Base-by-base conservation (phyloP, 2,113 vertebrate genomes). In the Festucalex cinctus region DNA sequence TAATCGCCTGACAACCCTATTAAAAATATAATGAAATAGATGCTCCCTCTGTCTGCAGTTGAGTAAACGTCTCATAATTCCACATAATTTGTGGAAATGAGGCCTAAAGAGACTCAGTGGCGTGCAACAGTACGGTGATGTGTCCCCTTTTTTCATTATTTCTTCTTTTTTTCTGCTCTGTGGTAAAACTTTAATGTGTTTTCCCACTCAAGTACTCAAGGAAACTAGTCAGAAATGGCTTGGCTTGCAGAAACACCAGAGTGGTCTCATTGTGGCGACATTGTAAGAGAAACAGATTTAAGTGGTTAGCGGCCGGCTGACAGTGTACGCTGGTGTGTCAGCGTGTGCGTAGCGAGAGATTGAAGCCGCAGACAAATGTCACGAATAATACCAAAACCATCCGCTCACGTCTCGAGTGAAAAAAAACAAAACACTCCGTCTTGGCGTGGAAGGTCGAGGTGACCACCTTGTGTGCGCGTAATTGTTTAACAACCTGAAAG, bases 161-260 rank as follows among this genome's bases (percentile, higher is more conserved):
- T 51, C 73, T 68, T 70, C 41, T 62, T 69, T 83, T 83, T 66
- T 59, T 68, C 75, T 36, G 16, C 26, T 32, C 67, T 63, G 59
- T 26, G 46, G 78, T 91, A 85, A 91, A 91, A 88, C 75, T 89
- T 92, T 92, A 86, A 93, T 92, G 89, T 81, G 79, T 80, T 81
- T 81, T 81, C 78, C 84, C 76, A 46, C 87, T 88, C 74, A 85
- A 83, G 80, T 88, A 88, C 86, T 89, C 79, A 89, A 79, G 78
- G 81, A 85, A 90, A 88, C 82, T 85, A 76, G 78, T 85, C 74
- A 84, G 75, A 91, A 91, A 92, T 88, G 86, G 89, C 89, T 90
- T 86, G 83, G 77, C 78, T 82, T 88, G 91, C 89, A 91, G 78
- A 83, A 88, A 81, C 79, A 84, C 78, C 79, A 72, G 76, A 88